Evolutionary conservation across 1,140 invertebrate species (phyloP), one percentile per base, ranked within the genome.

Genomic region (Geopemphigus sp.): DNA sequence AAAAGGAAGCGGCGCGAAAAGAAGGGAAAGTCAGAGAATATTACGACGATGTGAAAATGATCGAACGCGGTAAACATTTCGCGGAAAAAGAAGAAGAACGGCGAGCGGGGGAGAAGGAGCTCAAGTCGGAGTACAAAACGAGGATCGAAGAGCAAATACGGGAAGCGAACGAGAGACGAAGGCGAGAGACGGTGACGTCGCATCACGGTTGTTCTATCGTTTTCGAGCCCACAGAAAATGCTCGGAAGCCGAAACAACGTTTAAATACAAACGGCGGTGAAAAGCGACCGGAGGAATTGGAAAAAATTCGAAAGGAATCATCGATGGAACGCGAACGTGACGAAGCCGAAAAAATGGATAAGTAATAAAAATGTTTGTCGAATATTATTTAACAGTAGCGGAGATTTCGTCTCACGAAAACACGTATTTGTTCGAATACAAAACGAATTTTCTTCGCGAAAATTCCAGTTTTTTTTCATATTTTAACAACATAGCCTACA

Each of bases 11-110:
- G 12, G 19, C 19, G 22, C 47, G 29, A 53, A 78, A 45, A 63
- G 74, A 78, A 78, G 39, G 39, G 2, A 63, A 63, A 50, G 32
- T 50, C 1, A 26, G 17, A 63, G 17, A 50, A 1, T 78, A 78
- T 61, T 63, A 63, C 61, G 32, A 61, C 15, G 57, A 63, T 78
- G 29, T 78, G 5, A 78, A 50, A 63, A 63, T 61, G 1, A 78
- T 50, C 26, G 57, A 78, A 61, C 5, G 1, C 5, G 24, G 32
- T 15, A 24, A 78, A 8, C 4, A 24, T 0, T 39, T 26, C 29
- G 29, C 50, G 19, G 15, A 6, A 3, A 2, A 6, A 1, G 74
- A 78, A 45, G 14, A 1, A 29, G 17, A 78, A 63, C 5, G 5
- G 17, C 19, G 26, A 26, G 11, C 12, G 1, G 12, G 12, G 11